Conservation (phyloP, 2,113 vertebrate genomes). For the Eulemur rufifrons region DNA sequence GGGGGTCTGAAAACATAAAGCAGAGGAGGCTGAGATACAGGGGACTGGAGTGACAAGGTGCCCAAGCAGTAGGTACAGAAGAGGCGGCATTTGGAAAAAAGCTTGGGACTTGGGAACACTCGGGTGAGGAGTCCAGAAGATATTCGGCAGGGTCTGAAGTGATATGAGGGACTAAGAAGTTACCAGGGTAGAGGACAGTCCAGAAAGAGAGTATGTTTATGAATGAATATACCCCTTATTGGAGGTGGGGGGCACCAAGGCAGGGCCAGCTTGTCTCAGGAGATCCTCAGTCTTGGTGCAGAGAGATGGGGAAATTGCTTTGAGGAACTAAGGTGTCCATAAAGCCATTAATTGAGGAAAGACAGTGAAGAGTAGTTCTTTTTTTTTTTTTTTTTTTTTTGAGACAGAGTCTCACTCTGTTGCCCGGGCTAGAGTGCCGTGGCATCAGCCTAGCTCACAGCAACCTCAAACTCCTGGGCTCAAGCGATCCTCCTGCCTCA, state of each 20-base stretch:
- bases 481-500: too few relatives aligned
- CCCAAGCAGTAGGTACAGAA: not conserved
- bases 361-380: not conserved
- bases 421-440: too few relatives aligned
- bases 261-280: not conserved
- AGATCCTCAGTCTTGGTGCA: not conserved
- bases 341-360: not conserved
- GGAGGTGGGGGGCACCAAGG: not conserved
- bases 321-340: not conserved
- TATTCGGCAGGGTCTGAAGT: not conserved
- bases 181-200: not conserved
- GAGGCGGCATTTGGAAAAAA: not conserved
- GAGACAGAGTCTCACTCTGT: too few relatives aligned
- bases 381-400: too few relatives aligned
- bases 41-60: not conserved
- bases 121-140: not conserved
- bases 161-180: not conserved
- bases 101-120: not conserved
- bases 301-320: slow-evolving; percentile 24
- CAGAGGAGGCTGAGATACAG: not conserved
- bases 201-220: not conserved
- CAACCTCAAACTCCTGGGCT: too few relatives aligned
- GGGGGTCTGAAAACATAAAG: not conserved
- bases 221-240: not conserved
- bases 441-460: too few relatives aligned